Evolutionary conservation across 2,113 vertebrate genomes (phyloP), one percentile per base, ranked within the genome.

Genomic region (Romanogobio albipinnatus): DNA sequence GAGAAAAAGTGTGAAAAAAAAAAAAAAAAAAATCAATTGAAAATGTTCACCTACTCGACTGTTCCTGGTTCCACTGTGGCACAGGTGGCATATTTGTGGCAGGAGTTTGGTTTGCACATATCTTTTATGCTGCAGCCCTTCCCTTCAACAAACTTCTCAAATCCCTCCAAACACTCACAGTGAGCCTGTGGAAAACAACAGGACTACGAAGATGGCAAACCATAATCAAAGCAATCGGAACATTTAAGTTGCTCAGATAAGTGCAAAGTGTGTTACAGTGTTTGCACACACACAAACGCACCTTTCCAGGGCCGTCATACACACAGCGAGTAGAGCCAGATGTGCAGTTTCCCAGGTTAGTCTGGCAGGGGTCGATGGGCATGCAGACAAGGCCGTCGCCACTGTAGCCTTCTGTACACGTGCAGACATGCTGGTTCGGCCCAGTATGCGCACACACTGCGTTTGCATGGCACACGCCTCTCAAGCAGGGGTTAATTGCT

Each of bases 141-240:
- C 49, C 94, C 95, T 0, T 91, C 79, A 0, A 89, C 62, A 78
- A 96, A 93, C 17, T 89, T 87, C 0, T 76, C 92, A 53, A 95
- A 98, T 8, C 97, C 96, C 15, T 95, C 88, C 82, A 94, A 94
- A 92, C 98, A 99, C 87, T 96, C 95, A 7, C 98, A 99, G 92
- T 98, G 96, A 83, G 95, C 96, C 98, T 99, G 87, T 75, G 87
- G 59, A 39, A 84, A 5, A 90, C 58, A 82, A 24, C 75, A 58
- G 33, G 3, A 70, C 43, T 70, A 17, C 22, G 33, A 19, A 36
- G 33, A 70, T 39, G 17, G 33, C 66, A 70, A 39, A 70, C 33
- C n/a, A 19, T 70, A 22, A 68, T 36, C 29, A 68, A 70, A 39
- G 33, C 66, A 43, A 70, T 70, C 9, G 1, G 9, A 43, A 9